A percentile compares a stretch with the other conserved stretches of the same genome.
These are phyloP conservation scores for Sabatieria punctata DNA, from an alignment of 2,888 invertebrate genomes.

Conservation along the genomic window DNA sequence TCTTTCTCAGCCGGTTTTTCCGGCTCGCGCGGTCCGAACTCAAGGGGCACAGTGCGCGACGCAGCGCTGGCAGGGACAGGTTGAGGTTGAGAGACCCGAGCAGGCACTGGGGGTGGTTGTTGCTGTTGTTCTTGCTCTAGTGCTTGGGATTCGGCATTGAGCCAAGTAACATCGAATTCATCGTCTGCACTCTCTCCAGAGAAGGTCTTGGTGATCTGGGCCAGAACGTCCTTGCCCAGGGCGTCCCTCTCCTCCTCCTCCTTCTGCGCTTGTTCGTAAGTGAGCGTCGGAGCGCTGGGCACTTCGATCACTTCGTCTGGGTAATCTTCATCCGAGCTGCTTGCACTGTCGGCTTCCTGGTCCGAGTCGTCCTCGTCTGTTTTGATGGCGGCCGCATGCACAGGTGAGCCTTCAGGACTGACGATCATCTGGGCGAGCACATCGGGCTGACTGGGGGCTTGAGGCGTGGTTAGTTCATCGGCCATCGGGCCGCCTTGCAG, in stretches of 20 bases:
- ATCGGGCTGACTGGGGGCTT: too few species aligned
- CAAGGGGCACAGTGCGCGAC: not conserved
- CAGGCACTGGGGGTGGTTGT: not conserved
- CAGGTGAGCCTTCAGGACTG: too few species aligned
- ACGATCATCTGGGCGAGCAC: too few species aligned
- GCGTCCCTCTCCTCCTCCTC: not conserved
- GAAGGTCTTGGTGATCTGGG: slow-evolving; percentile 7
- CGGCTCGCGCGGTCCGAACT: not conserved
- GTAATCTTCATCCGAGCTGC: slow-evolving; percentile 10
- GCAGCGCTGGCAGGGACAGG: not conserved
- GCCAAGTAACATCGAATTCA: not conserved
- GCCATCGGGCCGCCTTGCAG: too few species aligned
- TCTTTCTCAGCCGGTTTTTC: not conserved
- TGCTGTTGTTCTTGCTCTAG: slow-evolving; percentile 4
- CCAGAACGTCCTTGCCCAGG: slow-evolving; percentile 4
- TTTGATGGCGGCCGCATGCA: too few species aligned
- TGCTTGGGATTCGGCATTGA: not conserved
- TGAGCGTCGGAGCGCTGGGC: not conserved
- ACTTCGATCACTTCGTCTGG: slow-evolving; percentile 13
- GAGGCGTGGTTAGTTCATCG: too few species aligned
- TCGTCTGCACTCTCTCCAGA: not conserved
- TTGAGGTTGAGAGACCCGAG: not conserved
- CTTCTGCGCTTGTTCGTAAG: not conserved
- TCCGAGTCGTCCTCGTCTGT: not conserved
- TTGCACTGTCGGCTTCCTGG: slow-evolving; percentile 3